Conservation (phyloP, 2,888 invertebrate species). For the Perizoma flavofasciatum region DNA sequence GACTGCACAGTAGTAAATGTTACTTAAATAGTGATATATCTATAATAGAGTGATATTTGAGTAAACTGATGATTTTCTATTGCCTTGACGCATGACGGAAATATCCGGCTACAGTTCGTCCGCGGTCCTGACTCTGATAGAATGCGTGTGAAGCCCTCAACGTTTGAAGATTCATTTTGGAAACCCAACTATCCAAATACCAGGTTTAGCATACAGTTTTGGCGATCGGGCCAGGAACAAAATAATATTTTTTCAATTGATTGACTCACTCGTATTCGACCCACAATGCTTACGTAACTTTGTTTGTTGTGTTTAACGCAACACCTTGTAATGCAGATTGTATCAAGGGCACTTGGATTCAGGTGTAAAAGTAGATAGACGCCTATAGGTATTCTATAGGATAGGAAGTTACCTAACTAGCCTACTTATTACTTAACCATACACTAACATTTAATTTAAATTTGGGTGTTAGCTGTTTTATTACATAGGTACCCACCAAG, state of each 20-base stretch:
- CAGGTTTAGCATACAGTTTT: slow-evolving; percentile 67
- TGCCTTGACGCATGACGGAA: too few relatives aligned
- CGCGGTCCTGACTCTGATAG: slow-evolving; percentile 6
- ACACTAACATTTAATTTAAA: too few relatives aligned
- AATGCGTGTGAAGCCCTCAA: slow-evolving; percentile 3
- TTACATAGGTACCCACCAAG: too few relatives aligned
- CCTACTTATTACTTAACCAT: too few relatives aligned
- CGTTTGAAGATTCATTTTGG: slow-evolving; percentile 45
- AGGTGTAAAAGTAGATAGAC: background rate
- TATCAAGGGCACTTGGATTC: slow-evolving; percentile 27
- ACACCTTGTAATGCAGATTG: slow-evolving; percentile 34
- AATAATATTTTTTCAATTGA: slow-evolving; percentile 47
- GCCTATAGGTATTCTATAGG: too few relatives aligned
- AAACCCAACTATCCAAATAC: slow-evolving; percentile 58
- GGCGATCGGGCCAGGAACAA: slow-evolving; percentile 47
- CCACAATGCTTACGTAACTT: slow-evolving; percentile 53
- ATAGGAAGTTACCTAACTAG: background rate
- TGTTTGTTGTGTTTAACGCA: slow-evolving; percentile 43
- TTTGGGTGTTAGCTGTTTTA: too few relatives aligned
- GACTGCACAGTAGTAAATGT: too few relatives aligned
- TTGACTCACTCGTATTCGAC: slow-evolving; percentile 53
- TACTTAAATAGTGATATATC: too few relatives aligned
- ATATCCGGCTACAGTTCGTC: background rate
- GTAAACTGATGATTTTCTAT: too few relatives aligned
- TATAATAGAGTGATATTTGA: too few relatives aligned